phyloP scores from a whole-genome alignment of 2,888 invertebrate genomes.

The Eutolmus rufibarbis region DNA sequence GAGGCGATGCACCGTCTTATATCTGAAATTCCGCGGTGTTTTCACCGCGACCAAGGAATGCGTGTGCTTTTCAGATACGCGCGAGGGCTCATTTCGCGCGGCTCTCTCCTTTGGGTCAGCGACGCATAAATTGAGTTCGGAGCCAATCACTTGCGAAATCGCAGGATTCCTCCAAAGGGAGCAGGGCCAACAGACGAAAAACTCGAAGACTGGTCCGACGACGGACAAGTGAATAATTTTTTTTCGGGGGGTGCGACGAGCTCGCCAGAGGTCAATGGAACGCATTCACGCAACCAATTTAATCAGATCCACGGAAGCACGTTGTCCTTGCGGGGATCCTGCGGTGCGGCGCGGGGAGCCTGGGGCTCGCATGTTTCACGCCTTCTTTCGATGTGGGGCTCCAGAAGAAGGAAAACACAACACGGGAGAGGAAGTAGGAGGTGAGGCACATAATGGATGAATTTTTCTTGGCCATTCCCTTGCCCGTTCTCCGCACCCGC shows the following conservation, averaged over 20 bases:
- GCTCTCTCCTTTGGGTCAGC: background rate
- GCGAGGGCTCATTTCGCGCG: background rate
- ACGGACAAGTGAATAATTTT: slow-evolving; percentile 23
- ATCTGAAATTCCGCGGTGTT: slow-evolving; percentile 18
- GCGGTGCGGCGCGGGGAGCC: background rate
- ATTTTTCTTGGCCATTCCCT: background rate
- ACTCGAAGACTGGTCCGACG: background rate
- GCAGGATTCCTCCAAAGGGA: background rate
- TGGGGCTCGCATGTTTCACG: background rate
- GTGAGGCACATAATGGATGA: background rate
- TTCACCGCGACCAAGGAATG: slow-evolving; percentile 8
- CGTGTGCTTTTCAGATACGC: background rate
- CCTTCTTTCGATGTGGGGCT: background rate
- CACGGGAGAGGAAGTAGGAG: background rate
- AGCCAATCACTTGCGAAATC: slow-evolving; percentile 30
- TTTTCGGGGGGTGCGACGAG: background rate
- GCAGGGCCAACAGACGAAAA: background rate
- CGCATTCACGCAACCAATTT: slow-evolving; percentile 38
- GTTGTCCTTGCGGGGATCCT: background rate
- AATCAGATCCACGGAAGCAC: slow-evolving; percentile 21
- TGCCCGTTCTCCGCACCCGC: too few species aligned
- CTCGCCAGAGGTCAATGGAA: slow-evolving; percentile 25
- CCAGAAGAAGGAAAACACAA: background rate
- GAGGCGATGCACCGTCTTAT: slow-evolving; percentile 11
- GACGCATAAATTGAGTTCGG: background rate